These are phyloP conservation scores for Syrrhaptes paradoxus DNA, from an alignment of 2,113 vertebrate species.

Conservation along the genomic window DNA sequence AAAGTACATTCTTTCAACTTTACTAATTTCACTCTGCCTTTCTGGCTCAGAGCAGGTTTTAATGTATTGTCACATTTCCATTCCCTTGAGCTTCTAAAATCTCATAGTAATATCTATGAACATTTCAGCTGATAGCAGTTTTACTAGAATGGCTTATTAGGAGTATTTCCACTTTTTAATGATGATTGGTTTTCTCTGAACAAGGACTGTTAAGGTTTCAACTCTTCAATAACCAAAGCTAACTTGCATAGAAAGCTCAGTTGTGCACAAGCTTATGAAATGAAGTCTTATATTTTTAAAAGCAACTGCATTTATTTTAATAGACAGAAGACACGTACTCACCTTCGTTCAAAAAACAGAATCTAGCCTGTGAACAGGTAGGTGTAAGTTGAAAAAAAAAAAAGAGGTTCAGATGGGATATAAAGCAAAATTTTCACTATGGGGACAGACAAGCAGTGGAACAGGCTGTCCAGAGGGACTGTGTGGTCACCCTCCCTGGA, in stretches of 20 bases:
- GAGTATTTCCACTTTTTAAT: background rate
- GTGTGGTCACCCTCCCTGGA: background rate
- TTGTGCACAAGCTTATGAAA: background rate
- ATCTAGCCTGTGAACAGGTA: background rate
- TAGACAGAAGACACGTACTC: background rate
- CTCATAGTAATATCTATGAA: background rate
- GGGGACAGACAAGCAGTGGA: too few species aligned
- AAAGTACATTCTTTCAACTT: background rate
- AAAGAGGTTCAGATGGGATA: background rate
- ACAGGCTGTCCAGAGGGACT: background rate
- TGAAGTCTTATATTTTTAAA: background rate
- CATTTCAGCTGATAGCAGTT: background rate
- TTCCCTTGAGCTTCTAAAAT: background rate
- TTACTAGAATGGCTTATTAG: background rate
- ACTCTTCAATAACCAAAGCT: background rate
- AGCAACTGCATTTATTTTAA: background rate
- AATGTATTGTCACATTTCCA: background rate
- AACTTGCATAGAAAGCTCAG: background rate
- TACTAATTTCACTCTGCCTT: background rate
- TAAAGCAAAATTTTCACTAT: background rate
- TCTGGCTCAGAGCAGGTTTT: background rate
- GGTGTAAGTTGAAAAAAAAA: background rate
- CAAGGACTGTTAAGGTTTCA: background rate
- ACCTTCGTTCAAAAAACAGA: background rate
- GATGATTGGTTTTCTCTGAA: background rate